These are phyloP conservation scores for Sycophaga agraensis DNA, from an alignment of 1,140 invertebrate genomes.

Conservation along the genomic window DNA sequence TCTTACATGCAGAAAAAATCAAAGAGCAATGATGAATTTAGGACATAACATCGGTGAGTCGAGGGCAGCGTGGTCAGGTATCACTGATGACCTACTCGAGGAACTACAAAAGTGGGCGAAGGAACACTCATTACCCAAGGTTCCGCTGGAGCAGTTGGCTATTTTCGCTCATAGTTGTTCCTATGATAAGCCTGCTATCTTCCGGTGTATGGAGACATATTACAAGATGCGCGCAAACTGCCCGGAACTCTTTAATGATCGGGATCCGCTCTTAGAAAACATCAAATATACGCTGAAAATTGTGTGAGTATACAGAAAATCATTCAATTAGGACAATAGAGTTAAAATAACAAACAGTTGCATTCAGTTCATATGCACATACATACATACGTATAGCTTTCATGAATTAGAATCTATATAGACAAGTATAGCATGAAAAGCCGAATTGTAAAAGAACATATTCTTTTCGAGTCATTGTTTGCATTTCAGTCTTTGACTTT, in stretches of 20 bases:
- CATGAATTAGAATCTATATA: too few relatives aligned
- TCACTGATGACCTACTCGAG: constrained; percentile 40
- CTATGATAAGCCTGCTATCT: constrained; percentile 58
- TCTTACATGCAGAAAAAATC: too few relatives aligned
- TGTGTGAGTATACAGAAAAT: constrained; percentile 55
- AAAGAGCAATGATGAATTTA: too few relatives aligned
- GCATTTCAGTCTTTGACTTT: too few relatives aligned
- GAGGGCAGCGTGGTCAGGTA: constrained; percentile 36
- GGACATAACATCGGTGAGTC: constrained; percentile 41
- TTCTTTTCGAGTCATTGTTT: too few relatives aligned
- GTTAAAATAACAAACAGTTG: too few relatives aligned
- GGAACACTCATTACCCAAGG: constrained; percentile 30
- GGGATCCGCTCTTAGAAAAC: constrained; percentile 50
- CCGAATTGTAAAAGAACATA: too few relatives aligned
- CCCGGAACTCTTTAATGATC: constrained; percentile 63
- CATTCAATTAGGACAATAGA: too few relatives aligned
- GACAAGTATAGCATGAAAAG: too few relatives aligned
- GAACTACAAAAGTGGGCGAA: constrained; percentile 39
- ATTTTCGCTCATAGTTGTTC: constrained; percentile 65
- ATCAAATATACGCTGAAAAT: constrained; percentile 49
- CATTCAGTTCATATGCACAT: too few relatives aligned
- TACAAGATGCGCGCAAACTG: constrained; percentile 59
- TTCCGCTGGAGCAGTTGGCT: constrained; percentile 53
- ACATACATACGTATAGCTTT: too few relatives aligned
- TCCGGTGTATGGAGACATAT: constrained; percentile 63